Percentiles rank a stretch among this genome's conserved stretches.
These are phyloP conservation scores for Glaucopsyche alexis DNA, from an alignment of 2,888 invertebrate species.

Conservation along the genomic window DNA sequence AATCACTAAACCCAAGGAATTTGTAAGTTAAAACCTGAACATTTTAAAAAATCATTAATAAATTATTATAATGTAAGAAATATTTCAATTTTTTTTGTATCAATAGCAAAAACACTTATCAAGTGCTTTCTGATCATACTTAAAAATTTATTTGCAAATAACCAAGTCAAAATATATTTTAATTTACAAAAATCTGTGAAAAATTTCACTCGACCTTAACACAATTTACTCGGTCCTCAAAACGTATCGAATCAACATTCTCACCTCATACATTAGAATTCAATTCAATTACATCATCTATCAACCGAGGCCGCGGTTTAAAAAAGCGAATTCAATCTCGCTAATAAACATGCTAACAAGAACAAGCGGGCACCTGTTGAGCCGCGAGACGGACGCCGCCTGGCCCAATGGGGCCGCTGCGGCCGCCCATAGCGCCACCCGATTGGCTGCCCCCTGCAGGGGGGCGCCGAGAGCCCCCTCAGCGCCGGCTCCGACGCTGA, in stretches of 20 bases:
- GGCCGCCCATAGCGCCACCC: constrained; percentile 68
- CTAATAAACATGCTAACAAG: constrained; percentile 79
- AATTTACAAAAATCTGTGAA: background rate
- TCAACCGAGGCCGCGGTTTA: constrained; percentile 64
- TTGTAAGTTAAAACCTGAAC: no score
- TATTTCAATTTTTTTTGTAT: constrained; percentile 5
- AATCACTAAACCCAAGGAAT: no score
- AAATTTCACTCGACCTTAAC: background rate
- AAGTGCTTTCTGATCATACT: no score
- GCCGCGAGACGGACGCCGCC: constrained; percentile 65
- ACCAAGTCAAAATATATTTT: background rate
- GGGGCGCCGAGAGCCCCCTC: constrained; percentile 55
- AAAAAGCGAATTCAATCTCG: constrained; percentile 75
- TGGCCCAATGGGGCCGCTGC: constrained; percentile 67
- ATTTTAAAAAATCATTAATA: background rate
- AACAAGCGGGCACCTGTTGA: constrained; percentile 79
- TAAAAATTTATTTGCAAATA: background rate
- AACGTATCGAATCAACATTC: constrained; percentile 33
- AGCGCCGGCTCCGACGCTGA: constrained; percentile 58
- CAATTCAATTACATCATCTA: constrained; percentile 61
- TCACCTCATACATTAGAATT: constrained; percentile 48
- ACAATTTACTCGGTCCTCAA: constrained; percentile 19
- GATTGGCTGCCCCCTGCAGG: constrained; percentile 57
- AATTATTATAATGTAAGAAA: background rate
- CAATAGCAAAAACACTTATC: constrained; percentile 29